A percentile compares a stretch with the other conserved stretches of the same genome.
Evolutionary conservation across 92 coral and sea anemone species (phyloP).

Genomic region (Porites evermanni): DNA sequence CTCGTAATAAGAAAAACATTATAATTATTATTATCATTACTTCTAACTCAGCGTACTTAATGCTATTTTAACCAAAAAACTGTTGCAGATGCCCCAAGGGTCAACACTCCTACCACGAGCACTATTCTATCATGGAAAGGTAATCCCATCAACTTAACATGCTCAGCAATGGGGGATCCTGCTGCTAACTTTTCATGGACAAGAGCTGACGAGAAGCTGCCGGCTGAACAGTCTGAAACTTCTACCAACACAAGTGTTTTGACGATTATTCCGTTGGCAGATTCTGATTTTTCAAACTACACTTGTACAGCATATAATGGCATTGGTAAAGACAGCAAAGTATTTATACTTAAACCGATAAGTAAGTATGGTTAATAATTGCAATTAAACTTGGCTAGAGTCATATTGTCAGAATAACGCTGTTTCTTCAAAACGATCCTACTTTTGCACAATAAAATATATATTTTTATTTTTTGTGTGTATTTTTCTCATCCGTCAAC

Average conservation of each 20-base stretch:
- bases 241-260: constrained; percentile 15
- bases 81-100: constrained; percentile 24
- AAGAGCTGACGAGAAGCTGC: background rate
- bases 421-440: too few relatives aligned
- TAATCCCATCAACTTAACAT: constrained; percentile 1
- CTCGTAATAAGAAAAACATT: too few relatives aligned
- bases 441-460: too few relatives aligned
- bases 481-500: too few relatives aligned
- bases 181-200: constrained; percentile 17
- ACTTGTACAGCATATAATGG: constrained; percentile 17
- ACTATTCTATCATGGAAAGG: constrained; percentile 32
- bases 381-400: too few relatives aligned
- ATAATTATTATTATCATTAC: too few relatives aligned
- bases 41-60: background rate
- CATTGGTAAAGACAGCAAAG: constrained; percentile 3
- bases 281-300: constrained; percentile 22
- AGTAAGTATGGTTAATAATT: constrained; percentile 4
- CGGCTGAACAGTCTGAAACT: background rate
- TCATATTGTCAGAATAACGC: too few relatives aligned
- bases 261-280: background rate
- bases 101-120: background rate
- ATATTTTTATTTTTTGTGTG: too few relatives aligned
- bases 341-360: constrained; percentile 20
- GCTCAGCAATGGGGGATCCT: constrained; percentile 24
- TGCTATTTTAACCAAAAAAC: background rate